Evolutionary conservation across 53 echinoderm and acorn worm genomes (phyloP).

Genomic region (Echinometra lucunter): DNA sequence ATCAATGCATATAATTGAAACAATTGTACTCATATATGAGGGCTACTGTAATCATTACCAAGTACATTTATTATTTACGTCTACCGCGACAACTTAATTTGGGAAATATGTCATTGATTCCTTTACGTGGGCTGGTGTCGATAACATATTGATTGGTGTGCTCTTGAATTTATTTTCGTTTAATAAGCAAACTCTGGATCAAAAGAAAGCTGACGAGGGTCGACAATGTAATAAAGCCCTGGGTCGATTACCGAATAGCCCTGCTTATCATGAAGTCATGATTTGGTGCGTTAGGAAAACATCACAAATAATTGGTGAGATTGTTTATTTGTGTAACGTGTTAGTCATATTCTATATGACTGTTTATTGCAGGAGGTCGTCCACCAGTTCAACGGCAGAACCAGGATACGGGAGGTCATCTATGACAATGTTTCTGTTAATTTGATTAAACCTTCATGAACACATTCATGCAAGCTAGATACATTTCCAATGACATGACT

Average conservation of each 20-base stretch:
- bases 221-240: conserved; percentile 33
- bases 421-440: background rate
- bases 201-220: background rate
- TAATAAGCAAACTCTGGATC: conserved; percentile 4
- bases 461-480: background rate
- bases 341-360: background rate
- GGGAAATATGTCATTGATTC: background rate
- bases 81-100: background rate
- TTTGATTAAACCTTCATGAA: background rate
- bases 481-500: too few species aligned
- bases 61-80: conserved; percentile 32
- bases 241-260: conserved; percentile 5
- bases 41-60: conserved; percentile 22
- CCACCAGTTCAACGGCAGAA: background rate
- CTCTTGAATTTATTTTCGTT: conserved; percentile 52
- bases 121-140: conserved; percentile 35
- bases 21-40: background rate
- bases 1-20: background rate
- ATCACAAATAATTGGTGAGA: conserved; percentile 15
- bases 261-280: background rate
- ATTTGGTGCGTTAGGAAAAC: background rate
- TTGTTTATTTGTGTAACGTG: conserved; percentile 21
- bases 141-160: conserved; percentile 39
- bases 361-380: background rate
- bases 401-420: background rate